These are phyloP conservation scores for Arothron firmamentum DNA, from an alignment of 2,113 vertebrate genomes.

Conservation along the genomic window DNA sequence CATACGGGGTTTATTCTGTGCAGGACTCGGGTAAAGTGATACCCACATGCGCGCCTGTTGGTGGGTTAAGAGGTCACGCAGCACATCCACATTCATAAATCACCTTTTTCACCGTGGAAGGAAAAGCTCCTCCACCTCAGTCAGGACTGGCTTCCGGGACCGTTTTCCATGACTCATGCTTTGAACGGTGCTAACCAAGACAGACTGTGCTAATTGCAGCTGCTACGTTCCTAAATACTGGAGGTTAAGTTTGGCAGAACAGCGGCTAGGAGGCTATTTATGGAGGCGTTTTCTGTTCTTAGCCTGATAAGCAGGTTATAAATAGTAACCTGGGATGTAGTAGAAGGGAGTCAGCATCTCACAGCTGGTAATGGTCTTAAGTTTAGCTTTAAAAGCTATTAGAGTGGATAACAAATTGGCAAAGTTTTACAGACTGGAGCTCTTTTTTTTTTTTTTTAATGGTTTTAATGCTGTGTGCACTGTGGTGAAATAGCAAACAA, in stretches of 20 bases:
- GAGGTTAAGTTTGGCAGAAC: conserved; percentile 33
- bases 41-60: background rate
- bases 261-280: conserved; percentile 39
- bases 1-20: background rate
- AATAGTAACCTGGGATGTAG: conserved; percentile 25
- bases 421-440: background rate
- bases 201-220: conserved; percentile 20
- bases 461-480: background rate
- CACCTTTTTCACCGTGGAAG: conserved; percentile 7
- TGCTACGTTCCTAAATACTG: background rate
- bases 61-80: background rate
- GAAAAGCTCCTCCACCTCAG: background rate
- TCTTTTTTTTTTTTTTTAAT: background rate
- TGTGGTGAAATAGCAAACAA: too few relatives aligned
- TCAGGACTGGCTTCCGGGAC: conserved; percentile 13
- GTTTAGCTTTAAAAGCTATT: conserved; percentile 36
- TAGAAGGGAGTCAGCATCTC: conserved; percentile 13
- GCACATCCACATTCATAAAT: background rate
- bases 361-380: conserved; percentile 21
- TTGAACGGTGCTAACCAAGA: background rate
- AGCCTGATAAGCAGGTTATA: conserved; percentile 44
- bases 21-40: background rate
- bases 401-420: conserved; percentile 4
- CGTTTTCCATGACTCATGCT: background rate
- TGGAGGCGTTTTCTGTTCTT: conserved; percentile 49